These are phyloP conservation scores for Oryzias woworae DNA, from an alignment of 2,113 vertebrate species.

Conservation along the genomic window DNA sequence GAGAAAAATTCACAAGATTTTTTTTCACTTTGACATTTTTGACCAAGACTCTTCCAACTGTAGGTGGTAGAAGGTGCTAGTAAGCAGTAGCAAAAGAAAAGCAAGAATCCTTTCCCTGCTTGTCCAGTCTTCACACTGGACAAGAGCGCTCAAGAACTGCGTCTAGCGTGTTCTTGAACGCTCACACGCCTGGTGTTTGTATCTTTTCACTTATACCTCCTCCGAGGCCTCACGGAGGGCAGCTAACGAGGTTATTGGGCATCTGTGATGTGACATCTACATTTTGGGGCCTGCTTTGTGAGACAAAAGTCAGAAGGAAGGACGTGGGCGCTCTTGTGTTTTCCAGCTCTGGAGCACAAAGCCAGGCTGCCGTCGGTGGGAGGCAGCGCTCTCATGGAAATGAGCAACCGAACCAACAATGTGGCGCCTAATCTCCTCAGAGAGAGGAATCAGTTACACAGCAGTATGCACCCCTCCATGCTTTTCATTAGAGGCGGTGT, in stretches of 20 bases:
- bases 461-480: constrained; percentile 78
- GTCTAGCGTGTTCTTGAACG: too few species aligned
- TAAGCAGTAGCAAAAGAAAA: too few species aligned
- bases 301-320: constrained; percentile 83
- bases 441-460: constrained; percentile 84
- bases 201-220: constrained; percentile 40
- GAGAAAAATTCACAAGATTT: background rate
- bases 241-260: constrained; percentile 79
- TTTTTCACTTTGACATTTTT: background rate
- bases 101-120: too few species aligned
- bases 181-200: background rate
- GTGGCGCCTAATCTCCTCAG: constrained; percentile 83
- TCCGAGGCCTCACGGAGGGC: constrained; percentile 58
- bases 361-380: constrained; percentile 70
- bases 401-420: constrained; percentile 84
- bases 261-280: constrained; percentile 85
- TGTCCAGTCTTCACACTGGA: too few species aligned
- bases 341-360: constrained; percentile 73
- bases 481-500: constrained; percentile 78
- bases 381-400: constrained; percentile 83
- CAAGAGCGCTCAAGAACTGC: too few species aligned
- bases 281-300: constrained; percentile 80
- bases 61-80: constrained; percentile 46
- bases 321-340: constrained; percentile 71
- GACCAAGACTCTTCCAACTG: background rate